These are phyloP conservation scores for Paracentrotus lividus DNA, from an alignment of 53 echinoderm and acorn worm genomes.

Conservation along the genomic window DNA sequence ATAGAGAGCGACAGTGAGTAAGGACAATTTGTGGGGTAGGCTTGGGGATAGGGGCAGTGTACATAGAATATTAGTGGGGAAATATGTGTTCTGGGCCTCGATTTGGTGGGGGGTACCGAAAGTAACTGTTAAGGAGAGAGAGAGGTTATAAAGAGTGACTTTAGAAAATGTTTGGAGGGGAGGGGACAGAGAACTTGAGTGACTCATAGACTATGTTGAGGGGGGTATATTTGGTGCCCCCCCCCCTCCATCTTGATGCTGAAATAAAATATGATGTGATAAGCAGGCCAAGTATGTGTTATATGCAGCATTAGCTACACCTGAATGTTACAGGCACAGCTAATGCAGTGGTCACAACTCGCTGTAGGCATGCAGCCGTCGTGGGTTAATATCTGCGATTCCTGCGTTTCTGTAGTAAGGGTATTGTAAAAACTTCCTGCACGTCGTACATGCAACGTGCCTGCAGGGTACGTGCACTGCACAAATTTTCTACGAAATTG, in stretches of 20 bases:
- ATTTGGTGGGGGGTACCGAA: too few relatives aligned
- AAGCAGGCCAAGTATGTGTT: slow-evolving; percentile 22
- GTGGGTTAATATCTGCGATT: too few relatives aligned
- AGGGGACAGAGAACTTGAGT: neutral
- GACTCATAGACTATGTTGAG: neutral
- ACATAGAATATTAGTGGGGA: neutral
- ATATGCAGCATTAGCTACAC: slow-evolving; percentile 11
- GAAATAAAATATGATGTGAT: neutral
- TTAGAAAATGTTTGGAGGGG: neutral
- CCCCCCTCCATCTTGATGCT: neutral
- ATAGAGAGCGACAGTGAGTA: neutral
- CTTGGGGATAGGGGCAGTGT: neutral
- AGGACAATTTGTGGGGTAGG: neutral
- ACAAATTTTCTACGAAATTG: too few relatives aligned
- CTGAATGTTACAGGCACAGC: neutral
- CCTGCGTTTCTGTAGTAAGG: too few relatives aligned
- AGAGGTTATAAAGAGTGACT: neutral
- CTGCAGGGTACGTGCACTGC: too few relatives aligned
- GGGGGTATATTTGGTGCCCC: neutral
- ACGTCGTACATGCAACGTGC: too few relatives aligned
- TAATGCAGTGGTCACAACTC: too few relatives aligned
- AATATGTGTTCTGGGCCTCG: neutral
- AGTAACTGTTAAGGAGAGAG: neutral
- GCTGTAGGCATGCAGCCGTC: too few relatives aligned
- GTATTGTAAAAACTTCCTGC: too few relatives aligned